phyloP scores from a whole-genome alignment of 2,113 vertebrate genomes.

The Phocoena sinus region DNA sequence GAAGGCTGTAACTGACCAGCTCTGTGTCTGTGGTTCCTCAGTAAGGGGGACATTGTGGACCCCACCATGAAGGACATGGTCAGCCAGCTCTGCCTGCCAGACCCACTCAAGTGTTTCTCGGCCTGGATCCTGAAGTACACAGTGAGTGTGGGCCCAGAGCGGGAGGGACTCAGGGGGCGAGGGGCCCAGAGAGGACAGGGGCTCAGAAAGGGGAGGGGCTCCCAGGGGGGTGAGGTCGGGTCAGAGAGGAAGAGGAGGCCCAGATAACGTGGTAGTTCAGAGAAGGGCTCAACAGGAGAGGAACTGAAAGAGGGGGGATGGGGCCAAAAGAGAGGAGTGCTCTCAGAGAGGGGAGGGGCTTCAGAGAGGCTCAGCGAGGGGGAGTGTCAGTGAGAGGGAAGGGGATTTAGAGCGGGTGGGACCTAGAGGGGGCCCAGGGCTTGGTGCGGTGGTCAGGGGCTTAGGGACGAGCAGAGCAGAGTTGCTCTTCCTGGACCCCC shows the following conservation, averaged over 20 bases:
- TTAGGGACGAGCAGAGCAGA: not conserved
- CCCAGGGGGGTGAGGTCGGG: no score
- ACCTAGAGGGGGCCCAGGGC: no score
- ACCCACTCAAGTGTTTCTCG: not conserved
- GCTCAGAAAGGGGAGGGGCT: not conserved
- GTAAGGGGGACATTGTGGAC: slow-evolving; percentile 16
- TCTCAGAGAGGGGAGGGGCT: not conserved
- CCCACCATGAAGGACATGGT: not conserved
- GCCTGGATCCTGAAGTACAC: not conserved
- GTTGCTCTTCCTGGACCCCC: not conserved
- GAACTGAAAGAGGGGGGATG: not conserved
- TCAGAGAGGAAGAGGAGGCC: not conserved
- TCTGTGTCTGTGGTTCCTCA: not conserved
- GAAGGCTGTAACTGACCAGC: not conserved
- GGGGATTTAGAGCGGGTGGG: not conserved
- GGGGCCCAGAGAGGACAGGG: not conserved
- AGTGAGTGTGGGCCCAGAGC: not conserved
- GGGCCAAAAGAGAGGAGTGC: not conserved
- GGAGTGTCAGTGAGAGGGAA: not conserved
- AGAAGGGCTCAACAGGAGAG: not conserved
- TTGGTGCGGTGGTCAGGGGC: not conserved
- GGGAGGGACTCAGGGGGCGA: not conserved
- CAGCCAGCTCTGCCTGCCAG: not conserved
- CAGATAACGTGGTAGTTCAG: not conserved
- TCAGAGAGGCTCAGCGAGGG: not conserved